Evolutionary conservation across 2,888 invertebrate species (phyloP).

Genomic region (Eurytoma californica): DNA sequence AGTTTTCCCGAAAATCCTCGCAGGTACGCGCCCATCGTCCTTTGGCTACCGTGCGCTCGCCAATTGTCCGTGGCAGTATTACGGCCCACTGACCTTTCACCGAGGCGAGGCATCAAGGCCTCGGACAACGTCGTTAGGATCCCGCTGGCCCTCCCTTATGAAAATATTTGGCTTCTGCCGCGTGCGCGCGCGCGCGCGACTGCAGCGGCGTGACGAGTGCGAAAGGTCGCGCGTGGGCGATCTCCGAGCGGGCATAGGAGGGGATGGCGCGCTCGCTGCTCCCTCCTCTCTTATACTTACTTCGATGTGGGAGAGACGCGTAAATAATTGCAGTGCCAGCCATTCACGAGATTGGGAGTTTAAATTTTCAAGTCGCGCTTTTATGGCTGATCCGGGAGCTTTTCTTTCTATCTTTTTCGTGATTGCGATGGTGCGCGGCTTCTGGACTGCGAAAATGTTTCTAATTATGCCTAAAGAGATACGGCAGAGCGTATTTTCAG

Average conservation of each 20-base stretch:
- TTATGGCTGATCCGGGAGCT: no score
- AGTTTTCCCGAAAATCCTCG: conserved; percentile 37
- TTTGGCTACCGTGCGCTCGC: not conserved
- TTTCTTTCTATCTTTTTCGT: no score
- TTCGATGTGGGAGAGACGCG: not conserved
- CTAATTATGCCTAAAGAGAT: no score
- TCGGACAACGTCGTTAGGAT: conserved; percentile 6
- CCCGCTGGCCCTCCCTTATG: not conserved
- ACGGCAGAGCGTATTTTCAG: no score
- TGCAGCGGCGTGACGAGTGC: conserved; percentile 20
- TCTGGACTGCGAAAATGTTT: no score
- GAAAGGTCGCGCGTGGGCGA: conserved; percentile 15
- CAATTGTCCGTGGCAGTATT: conserved; percentile 2
- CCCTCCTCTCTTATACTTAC: not conserved
- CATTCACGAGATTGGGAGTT: conserved; percentile 37
- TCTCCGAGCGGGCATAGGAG: not conserved
- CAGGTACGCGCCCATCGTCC: conserved; percentile 5
- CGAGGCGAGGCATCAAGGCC: not conserved
- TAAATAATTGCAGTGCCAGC: conserved; percentile 36
- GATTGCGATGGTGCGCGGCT: no score
- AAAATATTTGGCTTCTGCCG: conserved; percentile 46
- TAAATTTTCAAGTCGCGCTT: conserved; percentile 36
- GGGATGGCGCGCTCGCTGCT: not conserved
- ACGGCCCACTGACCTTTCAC: conserved; percentile 32
- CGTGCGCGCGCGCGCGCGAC: conserved; percentile 20